phyloP scores from a whole-genome alignment of 1,140 invertebrate species.

The Saccostrea glomerata region DNA sequence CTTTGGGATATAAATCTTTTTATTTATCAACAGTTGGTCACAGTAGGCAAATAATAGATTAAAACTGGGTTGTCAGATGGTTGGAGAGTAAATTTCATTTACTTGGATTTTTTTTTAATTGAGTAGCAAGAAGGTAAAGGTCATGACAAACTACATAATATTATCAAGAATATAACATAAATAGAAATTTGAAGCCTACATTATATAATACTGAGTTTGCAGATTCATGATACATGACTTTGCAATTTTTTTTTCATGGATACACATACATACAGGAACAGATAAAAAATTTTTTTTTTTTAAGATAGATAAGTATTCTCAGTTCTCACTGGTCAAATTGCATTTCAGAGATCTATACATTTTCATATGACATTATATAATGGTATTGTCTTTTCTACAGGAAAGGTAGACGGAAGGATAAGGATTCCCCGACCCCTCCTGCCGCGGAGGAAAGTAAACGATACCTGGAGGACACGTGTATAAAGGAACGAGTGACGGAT shows the following conservation, averaged over 20 bases:
- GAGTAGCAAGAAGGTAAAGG: background rate
- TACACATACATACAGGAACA: no score
- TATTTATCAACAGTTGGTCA: background rate
- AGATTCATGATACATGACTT: no score
- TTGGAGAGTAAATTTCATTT: background rate
- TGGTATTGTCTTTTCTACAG: constrained; percentile 80
- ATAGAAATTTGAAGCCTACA: no score
- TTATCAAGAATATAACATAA: no score
- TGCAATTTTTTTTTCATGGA: no score
- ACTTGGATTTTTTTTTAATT: background rate
- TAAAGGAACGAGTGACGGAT: constrained; percentile 94
- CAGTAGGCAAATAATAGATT: background rate
- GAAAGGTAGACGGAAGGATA: constrained; percentile 98
- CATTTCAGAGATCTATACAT: no score
- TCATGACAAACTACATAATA: background rate
- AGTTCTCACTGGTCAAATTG: no score
- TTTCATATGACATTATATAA: no score
- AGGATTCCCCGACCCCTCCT: constrained; percentile 86
- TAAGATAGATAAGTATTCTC: no score
- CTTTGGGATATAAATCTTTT: background rate
- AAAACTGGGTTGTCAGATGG: constrained; percentile 1
- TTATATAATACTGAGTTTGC: no score
- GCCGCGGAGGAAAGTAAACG: constrained; percentile 92
- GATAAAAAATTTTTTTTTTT: no score
- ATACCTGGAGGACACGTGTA: constrained; percentile 93